These are phyloP conservation scores for Elanus axillaris DNA, from an alignment of 2,113 vertebrate genomes.

Conservation along the genomic window DNA sequence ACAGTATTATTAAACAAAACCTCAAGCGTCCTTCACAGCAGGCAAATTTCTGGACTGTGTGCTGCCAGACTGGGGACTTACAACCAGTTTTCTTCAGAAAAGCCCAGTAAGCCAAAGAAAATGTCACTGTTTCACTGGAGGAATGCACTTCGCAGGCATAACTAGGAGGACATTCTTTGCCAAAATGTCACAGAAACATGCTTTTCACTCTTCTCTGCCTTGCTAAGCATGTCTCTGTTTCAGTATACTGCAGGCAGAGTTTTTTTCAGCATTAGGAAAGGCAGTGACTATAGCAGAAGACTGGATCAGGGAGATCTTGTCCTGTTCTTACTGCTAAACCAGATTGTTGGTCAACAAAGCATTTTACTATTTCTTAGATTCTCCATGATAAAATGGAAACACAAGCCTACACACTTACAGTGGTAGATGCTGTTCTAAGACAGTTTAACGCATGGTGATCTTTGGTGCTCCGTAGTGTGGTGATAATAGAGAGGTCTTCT, in stretches of 20 bases:
- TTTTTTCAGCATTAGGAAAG: not conserved
- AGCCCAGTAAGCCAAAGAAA: not conserved
- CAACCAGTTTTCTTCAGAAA: not conserved
- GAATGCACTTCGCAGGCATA: not conserved
- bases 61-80: not conserved
- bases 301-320: not conserved
- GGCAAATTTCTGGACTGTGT: not conserved
- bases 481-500: not conserved
- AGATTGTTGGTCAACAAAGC: not conserved
- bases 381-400: not conserved
- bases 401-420: not conserved
- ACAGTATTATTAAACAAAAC: not conserved
- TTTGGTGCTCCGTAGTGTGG: not conserved
- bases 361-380: not conserved
- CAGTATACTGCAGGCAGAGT: not conserved
- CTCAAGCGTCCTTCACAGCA: not conserved
- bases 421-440: not conserved
- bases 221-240: not conserved
- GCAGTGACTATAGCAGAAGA: not conserved
- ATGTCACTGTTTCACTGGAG: not conserved
- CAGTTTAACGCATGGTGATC: accelerated
- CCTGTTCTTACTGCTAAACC: not conserved
- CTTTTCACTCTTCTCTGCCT: not conserved
- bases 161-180: not conserved
- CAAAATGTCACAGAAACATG: not conserved